Conservation (phyloP, 92 coral and sea anemone genomes). For the Chrysogorgia sp. region DNA sequence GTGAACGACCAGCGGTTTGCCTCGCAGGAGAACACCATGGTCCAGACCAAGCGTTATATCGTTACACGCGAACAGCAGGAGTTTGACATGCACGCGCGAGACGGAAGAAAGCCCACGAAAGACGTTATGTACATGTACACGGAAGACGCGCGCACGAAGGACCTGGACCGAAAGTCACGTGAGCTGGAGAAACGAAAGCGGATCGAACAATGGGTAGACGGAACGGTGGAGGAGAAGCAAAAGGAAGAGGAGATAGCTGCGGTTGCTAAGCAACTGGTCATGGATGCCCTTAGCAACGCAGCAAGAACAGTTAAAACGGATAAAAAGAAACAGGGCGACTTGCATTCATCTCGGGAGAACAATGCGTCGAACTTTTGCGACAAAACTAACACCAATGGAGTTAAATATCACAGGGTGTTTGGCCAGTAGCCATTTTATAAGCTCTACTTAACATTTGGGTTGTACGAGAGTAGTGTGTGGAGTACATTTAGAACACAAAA, state of each 20-base stretch:
- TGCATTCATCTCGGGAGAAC: background rate
- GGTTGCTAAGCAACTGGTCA: conserved; percentile 33
- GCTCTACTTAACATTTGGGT: background rate
- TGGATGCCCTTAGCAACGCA: conserved; percentile 18
- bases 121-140: conserved; percentile 32
- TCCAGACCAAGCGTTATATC: conserved; percentile 9
- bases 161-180: background rate
- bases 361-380: conserved; percentile 17
- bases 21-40: conserved; percentile 25
- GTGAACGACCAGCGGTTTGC: conserved; percentile 19
- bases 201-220: conserved; percentile 29
- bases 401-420: conserved; percentile 38
- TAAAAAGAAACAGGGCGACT: background rate
- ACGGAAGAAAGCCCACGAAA: conserved; percentile 19
- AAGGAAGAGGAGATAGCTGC: conserved; percentile 18
- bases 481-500: background rate
- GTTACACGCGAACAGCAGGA: conserved; percentile 35
- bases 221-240: conserved; percentile 26
- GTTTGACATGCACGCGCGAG: conserved; percentile 39
- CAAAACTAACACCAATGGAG: background rate
- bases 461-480: background rate
- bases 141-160: conserved; percentile 11
- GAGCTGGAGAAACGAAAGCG: conserved; percentile 28
- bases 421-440: conserved; percentile 9
- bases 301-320: background rate